These are phyloP conservation scores for Eugnorisma glareosa DNA, from an alignment of 2,888 invertebrate genomes.

Conservation along the genomic window DNA sequence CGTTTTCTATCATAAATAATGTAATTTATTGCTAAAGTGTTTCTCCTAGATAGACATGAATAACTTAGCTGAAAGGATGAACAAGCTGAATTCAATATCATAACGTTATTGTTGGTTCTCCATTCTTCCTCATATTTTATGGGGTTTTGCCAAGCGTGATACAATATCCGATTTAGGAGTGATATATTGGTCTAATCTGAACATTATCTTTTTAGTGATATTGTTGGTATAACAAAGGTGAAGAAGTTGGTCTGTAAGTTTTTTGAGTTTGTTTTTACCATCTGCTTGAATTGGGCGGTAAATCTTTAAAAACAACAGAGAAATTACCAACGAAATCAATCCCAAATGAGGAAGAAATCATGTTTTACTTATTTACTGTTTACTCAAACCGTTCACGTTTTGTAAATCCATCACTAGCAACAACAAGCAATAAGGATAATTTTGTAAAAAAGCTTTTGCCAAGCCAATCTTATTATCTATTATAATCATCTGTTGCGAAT, in stretches of 20 bases:
- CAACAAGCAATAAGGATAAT: conserved; percentile 19
- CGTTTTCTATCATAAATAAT: conserved; percentile 44
- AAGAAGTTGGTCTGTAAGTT: neutral
- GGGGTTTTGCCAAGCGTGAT: conserved; percentile 57
- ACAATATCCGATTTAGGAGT: conserved; percentile 54
- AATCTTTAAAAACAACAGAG: neutral
- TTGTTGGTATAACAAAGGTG: conserved; percentile 42
- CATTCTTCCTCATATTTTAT: conserved; percentile 57
- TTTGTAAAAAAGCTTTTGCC: neutral
- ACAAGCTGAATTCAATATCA: conserved; percentile 58
- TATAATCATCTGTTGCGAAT: neutral
- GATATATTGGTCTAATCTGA: conserved; percentile 54
- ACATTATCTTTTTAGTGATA: conserved; percentile 50
- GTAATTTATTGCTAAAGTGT: conserved; percentile 59
- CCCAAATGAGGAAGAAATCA: neutral
- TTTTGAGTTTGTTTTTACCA: neutral
- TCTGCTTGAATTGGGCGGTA: neutral
- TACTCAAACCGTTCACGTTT: conserved; percentile 25
- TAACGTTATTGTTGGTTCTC: conserved; percentile 60
- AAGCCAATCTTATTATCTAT: conserved; percentile 1
- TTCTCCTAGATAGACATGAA: conserved; percentile 49
- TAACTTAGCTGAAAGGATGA: conserved; percentile 57
- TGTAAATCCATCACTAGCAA: neutral
- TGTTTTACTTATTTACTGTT: neutral
- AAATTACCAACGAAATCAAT: neutral